phyloP scores from a whole-genome alignment of 2,888 invertebrate genomes.

The Aethes cnicana region DNA sequence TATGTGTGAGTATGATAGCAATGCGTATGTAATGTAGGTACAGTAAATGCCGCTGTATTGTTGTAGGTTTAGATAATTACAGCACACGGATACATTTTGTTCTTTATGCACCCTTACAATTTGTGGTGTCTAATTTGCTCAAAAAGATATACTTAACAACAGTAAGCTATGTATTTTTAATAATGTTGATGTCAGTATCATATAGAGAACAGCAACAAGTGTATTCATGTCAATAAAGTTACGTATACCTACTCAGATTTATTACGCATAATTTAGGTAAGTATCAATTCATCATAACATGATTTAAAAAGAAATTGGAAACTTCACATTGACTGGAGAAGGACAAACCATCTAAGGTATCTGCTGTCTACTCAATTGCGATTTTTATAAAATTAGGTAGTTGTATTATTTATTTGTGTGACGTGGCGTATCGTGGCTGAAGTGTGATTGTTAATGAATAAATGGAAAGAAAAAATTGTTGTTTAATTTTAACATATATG shows the following conservation, averaged over 20 bases:
- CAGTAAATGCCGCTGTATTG: conserved; percentile 55
- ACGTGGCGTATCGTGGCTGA: conserved; percentile 39
- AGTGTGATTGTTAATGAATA: conserved; percentile 47
- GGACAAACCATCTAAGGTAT: background rate
- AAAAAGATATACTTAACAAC: conserved; percentile 42
- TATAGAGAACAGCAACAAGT: background rate
- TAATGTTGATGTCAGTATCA: conserved; percentile 1
- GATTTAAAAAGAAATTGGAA: conserved; percentile 8
- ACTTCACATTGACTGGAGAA: conserved; percentile 26
- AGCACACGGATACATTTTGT: conserved; percentile 43
- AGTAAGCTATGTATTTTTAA: conserved; percentile 16
- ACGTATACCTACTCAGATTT: background rate
- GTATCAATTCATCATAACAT: conserved; percentile 21
- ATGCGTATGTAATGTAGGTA: conserved; percentile 42
- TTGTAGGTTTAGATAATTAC: conserved; percentile 49
- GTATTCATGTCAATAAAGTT: conserved; percentile 15
- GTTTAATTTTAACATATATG: conserved; percentile 1
- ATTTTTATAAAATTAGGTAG: conserved; percentile 25
- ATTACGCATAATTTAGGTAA: conserved; percentile 8
- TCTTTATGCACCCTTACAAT: conserved; percentile 43
- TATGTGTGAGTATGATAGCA: conserved; percentile 53
- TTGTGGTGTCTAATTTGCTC: conserved; percentile 57
- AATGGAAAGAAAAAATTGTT: conserved; percentile 18
- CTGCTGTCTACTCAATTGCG: conserved; percentile 14
- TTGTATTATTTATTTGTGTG: conserved; percentile 41